phyloP scores from a whole-genome alignment of 2,888 invertebrate species.

The Ophonus ardosiacus region DNA sequence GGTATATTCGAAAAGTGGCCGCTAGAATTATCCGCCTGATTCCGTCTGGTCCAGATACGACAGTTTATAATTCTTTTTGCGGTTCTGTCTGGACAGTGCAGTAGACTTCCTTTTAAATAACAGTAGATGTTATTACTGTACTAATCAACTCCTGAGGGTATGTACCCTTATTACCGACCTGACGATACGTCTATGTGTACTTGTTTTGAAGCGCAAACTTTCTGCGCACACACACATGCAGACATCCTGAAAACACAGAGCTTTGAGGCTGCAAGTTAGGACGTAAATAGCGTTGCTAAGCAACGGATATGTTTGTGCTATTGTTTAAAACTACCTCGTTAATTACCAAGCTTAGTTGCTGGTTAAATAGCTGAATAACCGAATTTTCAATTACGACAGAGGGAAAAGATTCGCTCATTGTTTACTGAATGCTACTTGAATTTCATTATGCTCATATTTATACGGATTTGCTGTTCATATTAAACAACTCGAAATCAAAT shows the following conservation, averaged over 20 bases:
- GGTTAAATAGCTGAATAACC: constrained; percentile 44
- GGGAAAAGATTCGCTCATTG: neutral
- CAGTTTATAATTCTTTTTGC: no score
- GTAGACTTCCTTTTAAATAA: no score
- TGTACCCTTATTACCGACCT: neutral
- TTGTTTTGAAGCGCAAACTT: neutral
- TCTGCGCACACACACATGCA: constrained; percentile 10
- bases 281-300: constrained; percentile 42
- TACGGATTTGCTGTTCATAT: neutral
- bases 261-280: constrained; percentile 36
- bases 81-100: no score
- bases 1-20: no score
- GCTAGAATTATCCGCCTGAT: no score
- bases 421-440: constrained; percentile 25
- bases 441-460: constrained; percentile 5
- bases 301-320: constrained; percentile 50
- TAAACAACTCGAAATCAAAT: neutral
- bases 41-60: no score
- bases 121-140: no score
- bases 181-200: constrained; percentile 5
- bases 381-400: constrained; percentile 36
- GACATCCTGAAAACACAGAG: constrained; percentile 38
- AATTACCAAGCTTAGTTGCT: constrained; percentile 35
- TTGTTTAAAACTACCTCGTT: constrained; percentile 47
- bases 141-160: no score